Evolutionary conservation across 2,888 invertebrate species (phyloP).

Genomic region (Druceiella hillmani): DNA sequence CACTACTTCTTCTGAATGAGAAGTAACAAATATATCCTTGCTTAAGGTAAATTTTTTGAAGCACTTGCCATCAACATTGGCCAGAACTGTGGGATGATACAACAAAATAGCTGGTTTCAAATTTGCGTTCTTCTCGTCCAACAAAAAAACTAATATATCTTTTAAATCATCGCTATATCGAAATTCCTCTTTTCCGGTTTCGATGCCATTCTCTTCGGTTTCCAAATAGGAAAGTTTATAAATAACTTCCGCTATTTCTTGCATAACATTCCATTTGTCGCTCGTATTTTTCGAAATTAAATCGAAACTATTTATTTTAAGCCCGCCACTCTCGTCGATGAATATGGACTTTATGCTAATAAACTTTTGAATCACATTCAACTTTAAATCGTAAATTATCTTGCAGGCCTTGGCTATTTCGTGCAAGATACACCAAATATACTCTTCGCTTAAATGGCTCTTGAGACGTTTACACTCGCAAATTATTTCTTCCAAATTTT

Average conservation of each 20-base stretch:
- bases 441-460: slow-evolving; percentile 36
- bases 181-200: slow-evolving; percentile 30
- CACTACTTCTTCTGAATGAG: slow-evolving; percentile 28
- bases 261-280: slow-evolving; percentile 28
- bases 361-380: slow-evolving; percentile 34
- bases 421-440: slow-evolving; percentile 41
- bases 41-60: slow-evolving; percentile 29
- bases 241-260: slow-evolving; percentile 36
- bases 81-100: slow-evolving; percentile 45
- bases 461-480: slow-evolving; percentile 33
- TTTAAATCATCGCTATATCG: slow-evolving; percentile 40
- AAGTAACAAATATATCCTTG: slow-evolving; percentile 32
- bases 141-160: slow-evolving; percentile 37
- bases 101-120: slow-evolving; percentile 40
- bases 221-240: slow-evolving; percentile 30
- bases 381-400: slow-evolving; percentile 30
- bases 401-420: slow-evolving; percentile 37
- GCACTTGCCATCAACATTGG: slow-evolving; percentile 34
- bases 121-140: slow-evolving; percentile 32
- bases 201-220: slow-evolving; percentile 26
- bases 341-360: slow-evolving; percentile 34
- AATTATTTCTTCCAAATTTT: slow-evolving; percentile 36
- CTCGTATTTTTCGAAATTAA: slow-evolving; percentile 22
- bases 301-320: slow-evolving; percentile 42
- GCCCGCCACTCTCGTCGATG: slow-evolving; percentile 34